Evolutionary conservation across 2,113 vertebrate species (phyloP).

Genomic region (Megaleporinus macrocephalus): DNA sequence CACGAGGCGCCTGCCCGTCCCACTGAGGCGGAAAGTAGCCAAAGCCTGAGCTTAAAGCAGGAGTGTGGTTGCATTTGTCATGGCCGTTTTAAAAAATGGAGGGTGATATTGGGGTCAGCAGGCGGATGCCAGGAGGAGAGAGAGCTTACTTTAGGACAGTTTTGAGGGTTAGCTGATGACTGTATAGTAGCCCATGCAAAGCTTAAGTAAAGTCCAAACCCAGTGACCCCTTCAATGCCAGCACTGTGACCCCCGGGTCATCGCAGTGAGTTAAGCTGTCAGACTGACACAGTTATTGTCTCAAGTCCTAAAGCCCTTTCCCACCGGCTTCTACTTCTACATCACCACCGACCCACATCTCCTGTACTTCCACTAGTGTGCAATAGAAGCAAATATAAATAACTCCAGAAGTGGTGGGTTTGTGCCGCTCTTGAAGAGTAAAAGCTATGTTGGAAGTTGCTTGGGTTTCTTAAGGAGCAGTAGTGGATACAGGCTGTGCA

Average conservation of each 20-base stretch:
- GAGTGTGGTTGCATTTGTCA: not conserved
- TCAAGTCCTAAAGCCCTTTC: not conserved
- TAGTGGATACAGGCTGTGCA: constrained; percentile 34
- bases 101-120: not conserved
- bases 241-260: constrained; percentile 6
- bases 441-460: constrained; percentile 8
- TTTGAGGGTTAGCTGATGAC: not conserved
- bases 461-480: not conserved
- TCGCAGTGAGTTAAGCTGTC: constrained; percentile 6
- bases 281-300: constrained; percentile 10
- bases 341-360: not conserved
- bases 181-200: constrained; percentile 12
- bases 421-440: not conserved
- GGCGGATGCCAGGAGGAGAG: not conserved
- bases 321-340: not conserved
- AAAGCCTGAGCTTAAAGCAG: not conserved
- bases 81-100: not conserved
- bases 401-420: not conserved
- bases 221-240: not conserved
- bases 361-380: not conserved
- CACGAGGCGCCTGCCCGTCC: not conserved
- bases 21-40: not conserved
- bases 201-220: constrained; percentile 13
- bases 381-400: not conserved
- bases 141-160: not conserved